Evolutionary conservation across 1,140 invertebrate genomes (phyloP).

Genomic region (Hyphantria cunea): DNA sequence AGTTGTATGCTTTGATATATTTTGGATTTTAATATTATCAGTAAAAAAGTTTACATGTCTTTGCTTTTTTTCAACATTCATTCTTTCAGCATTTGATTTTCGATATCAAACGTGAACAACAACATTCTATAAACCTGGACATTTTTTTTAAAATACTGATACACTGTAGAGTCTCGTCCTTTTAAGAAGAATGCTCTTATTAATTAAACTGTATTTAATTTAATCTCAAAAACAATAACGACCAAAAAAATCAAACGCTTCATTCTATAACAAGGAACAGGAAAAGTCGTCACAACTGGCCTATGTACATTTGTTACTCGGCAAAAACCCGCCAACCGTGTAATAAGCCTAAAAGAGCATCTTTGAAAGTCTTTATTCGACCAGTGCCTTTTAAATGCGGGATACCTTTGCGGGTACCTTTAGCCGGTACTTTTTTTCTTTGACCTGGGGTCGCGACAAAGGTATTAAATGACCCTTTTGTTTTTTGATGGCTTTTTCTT

Average conservation of each 20-base stretch:
- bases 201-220: not conserved
- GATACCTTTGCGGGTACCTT: slow-evolving; percentile 54
- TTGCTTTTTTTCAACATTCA: no score
- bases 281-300: no score
- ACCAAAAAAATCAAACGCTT: not conserved
- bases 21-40: no score
- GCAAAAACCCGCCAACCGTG: slow-evolving; percentile 40
- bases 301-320: no score
- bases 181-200: not conserved
- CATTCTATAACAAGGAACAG: slow-evolving; percentile 3
- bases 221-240: not conserved
- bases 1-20: no score
- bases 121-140: no score
- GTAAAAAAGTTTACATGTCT: no score
- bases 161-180: no score
- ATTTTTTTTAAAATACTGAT: no score
- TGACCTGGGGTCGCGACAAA: slow-evolving; percentile 37
- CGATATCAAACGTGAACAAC: no score
- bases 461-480: slow-evolving; percentile 43
- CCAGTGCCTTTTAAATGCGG: slow-evolving; percentile 48
- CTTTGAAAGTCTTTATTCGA: slow-evolving; percentile 46
- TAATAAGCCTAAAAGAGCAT: slow-evolving; percentile 64
- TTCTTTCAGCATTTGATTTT: no score
- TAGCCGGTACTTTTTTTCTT: slow-evolving; percentile 38
- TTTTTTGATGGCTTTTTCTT: slow-evolving; percentile 33